These are phyloP conservation scores for Phenganax subtilis DNA, from an alignment of 92 coral and sea anemone genomes.

Conservation along the genomic window DNA sequence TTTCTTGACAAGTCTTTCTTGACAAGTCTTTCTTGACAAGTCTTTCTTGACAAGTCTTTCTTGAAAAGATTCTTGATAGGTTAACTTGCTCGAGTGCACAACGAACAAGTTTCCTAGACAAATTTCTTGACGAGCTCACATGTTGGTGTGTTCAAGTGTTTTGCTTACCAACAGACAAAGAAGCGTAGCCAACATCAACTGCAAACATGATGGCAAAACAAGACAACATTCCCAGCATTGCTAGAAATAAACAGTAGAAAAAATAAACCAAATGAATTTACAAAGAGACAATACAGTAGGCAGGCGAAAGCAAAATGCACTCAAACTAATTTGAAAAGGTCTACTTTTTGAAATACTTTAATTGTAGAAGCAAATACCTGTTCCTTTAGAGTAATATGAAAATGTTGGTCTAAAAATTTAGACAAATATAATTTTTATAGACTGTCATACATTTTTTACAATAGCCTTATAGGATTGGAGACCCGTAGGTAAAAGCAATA, in stretches of 20 bases:
- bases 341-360: neutral
- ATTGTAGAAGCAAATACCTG: conserved; percentile 53
- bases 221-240: conserved; percentile 69
- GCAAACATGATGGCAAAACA: conserved; percentile 88
- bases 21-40: too few species aligned
- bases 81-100: too few species aligned
- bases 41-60: too few species aligned
- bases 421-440: neutral
- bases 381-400: conserved; percentile 83
- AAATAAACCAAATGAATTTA: neutral
- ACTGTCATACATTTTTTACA: neutral
- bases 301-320: too few species aligned
- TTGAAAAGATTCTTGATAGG: too few species aligned
- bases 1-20: too few species aligned
- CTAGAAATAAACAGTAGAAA: conserved; percentile 38
- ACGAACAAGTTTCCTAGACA: too few species aligned
- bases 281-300: neutral
- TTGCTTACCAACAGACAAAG: conserved; percentile 75
- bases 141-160: neutral
- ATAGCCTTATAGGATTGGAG: neutral
- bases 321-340: neutral
- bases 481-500: too few species aligned
- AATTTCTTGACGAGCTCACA: too few species aligned
- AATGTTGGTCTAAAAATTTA: conserved; percentile 81
- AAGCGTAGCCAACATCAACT: conserved; percentile 64